phyloP scores from a whole-genome alignment of 2,113 vertebrate species.

The Cebus imitator region DNA sequence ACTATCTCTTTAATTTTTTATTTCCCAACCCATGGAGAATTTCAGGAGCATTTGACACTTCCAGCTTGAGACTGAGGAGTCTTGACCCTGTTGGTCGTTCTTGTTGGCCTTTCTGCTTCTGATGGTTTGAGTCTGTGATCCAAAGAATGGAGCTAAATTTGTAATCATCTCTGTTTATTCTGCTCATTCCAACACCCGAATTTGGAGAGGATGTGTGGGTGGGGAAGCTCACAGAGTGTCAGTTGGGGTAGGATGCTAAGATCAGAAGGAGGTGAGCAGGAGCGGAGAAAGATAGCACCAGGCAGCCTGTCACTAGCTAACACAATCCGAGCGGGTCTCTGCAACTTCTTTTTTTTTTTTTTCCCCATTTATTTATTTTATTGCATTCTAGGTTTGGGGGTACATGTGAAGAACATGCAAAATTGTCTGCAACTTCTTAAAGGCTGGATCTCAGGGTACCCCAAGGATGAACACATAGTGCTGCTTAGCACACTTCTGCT shows the following conservation, averaged over 20 bases:
- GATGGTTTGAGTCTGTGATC: neutral
- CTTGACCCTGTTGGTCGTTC: neutral
- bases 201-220: neutral
- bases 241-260: neutral
- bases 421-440: neutral
- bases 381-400: too few species aligned
- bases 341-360: neutral
- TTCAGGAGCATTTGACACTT: neutral
- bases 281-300: neutral
- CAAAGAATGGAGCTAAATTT: neutral
- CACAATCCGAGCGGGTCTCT: neutral
- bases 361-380: too few species aligned
- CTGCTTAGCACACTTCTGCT: neutral
- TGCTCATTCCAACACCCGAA: neutral
- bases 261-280: neutral
- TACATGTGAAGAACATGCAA: too few species aligned
- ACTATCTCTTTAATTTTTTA: neutral
- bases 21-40: neutral
- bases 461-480: neutral
- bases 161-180: neutral
- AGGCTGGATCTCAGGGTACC: neutral
- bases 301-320: neutral
- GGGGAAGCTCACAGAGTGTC: conserved; percentile 25
- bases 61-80: neutral
- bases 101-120: neutral